Base-by-base conservation (phyloP, 2,113 vertebrate genomes). In the Cyrtonyx montezumae region DNA sequence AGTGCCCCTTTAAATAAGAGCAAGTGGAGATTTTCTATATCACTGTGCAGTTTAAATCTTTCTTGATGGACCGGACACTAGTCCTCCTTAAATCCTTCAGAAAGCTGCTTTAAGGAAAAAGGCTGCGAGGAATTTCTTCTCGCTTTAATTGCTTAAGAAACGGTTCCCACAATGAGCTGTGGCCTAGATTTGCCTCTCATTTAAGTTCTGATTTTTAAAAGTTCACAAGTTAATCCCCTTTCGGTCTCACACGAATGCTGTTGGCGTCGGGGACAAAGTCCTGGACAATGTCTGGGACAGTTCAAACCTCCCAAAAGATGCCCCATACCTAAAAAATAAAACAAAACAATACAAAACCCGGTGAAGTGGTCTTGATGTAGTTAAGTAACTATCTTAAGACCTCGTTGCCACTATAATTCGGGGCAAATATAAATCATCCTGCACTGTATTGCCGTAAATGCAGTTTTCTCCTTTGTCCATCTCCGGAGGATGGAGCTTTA, bases 121-220 rank as follows among this genome's bases (percentile, higher is more conserved):
- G 97, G 98, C 98, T 98, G 98, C 98, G 98, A 98, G 98, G 98
- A 98, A 99, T 98, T 98, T 98, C 98, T 98, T 98, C 98, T 98
- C 98, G 98, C 98, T 98, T 99, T 99, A 99, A 99, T 99, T 99
- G 98, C 98, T 98, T 99, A 98, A 98, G 98, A 98, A 98, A 98
- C 98, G 98, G 97, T 98, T 97, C 97, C 98, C 98, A 99, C 98
- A 98, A 99, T 98, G 98, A 98, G 98, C 98, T 98, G 98, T 97
- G 98, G 98, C 96, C 96, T 98, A 98, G 98, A 98, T 98, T 98
- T 98, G 98, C 98, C 98, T 98, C 98, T 98, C 98, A 98, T 98
- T 99, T 98, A 98, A 98, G 97, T 98, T 98, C 98, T 98, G 98
- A 98, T 98, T 98, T 99, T 98, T 98, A 98, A 98, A 98, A 97